These are phyloP conservation scores for Mnemiopsis leidyi DNA, from an alignment of 37 sponge, comb jelly and placozoan species.

Conservation along the genomic window DNA sequence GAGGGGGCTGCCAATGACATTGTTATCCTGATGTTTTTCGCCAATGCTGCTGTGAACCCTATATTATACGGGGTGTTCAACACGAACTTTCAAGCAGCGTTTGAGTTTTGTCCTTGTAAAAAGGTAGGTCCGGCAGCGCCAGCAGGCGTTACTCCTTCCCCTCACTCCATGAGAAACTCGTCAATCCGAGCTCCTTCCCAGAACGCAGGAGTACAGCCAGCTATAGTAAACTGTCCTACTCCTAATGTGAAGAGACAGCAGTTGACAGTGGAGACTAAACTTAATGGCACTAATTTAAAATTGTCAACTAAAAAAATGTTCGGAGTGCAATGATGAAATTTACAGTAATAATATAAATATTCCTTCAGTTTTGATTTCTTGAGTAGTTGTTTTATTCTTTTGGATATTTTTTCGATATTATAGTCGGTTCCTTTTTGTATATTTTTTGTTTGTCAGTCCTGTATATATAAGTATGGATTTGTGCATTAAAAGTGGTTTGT, in stretches of 20 bases:
- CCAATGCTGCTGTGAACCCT: conserved; percentile 15
- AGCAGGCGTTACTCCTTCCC: background rate
- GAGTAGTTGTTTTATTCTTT: too few species aligned
- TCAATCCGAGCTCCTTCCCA: background rate
- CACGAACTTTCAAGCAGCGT: background rate
- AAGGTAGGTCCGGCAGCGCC: background rate
- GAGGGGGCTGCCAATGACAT: background rate
- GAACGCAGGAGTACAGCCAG: background rate
- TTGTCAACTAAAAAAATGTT: background rate
- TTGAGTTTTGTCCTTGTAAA: background rate
- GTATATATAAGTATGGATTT: too few species aligned
- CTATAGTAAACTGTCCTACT: background rate
- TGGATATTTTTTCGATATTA: too few species aligned
- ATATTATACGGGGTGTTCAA: background rate
- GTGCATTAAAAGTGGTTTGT: too few species aligned
- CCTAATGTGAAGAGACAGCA: background rate
- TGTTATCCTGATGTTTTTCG: conserved; percentile 10
- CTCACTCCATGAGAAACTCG: background rate
- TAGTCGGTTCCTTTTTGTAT: too few species aligned
- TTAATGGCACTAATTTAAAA: background rate
- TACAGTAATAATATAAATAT: background rate
- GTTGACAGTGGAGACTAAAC: background rate
- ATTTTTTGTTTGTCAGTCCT: too few species aligned
- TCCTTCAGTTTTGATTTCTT: background rate
- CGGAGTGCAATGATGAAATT: background rate